phyloP scores from a whole-genome alignment of 1,140 invertebrate species.

The Mya arenaria region DNA sequence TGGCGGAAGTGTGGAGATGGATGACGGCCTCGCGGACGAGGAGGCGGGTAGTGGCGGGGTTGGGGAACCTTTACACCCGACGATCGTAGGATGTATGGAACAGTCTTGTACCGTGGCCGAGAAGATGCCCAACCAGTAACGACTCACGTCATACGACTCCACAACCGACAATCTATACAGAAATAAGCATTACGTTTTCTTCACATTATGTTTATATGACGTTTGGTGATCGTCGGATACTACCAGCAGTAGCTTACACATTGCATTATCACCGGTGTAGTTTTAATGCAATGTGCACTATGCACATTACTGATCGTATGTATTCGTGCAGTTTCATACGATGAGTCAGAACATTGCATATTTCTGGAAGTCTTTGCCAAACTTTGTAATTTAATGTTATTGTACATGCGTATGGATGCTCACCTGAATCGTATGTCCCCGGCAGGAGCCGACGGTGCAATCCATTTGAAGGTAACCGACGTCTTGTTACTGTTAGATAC shows the following conservation, averaged over 20 bases:
- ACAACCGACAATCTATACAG: slow-evolving; percentile 40
- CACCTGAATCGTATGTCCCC: slow-evolving; percentile 37
- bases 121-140: slow-evolving; percentile 37
- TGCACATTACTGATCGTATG: too few relatives aligned
- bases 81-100: background rate
- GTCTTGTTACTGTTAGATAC: slow-evolving; percentile 30
- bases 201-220: too few relatives aligned
- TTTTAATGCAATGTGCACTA: too few relatives aligned
- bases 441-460: background rate
- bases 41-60: background rate
- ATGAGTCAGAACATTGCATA: too few relatives aligned
- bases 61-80: background rate
- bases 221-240: too few relatives aligned
- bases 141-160: slow-evolving; percentile 39
- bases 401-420: too few relatives aligned
- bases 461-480: slow-evolving; percentile 18
- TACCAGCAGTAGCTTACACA: too few relatives aligned
- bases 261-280: too few relatives aligned
- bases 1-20: background rate
- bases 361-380: too few relatives aligned
- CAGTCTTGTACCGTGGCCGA: slow-evolving; percentile 6
- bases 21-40: background rate
- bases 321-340: too few relatives aligned
- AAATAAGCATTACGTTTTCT: too few relatives aligned
- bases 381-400: too few relatives aligned